Percentiles rank a stretch among this genome's conserved stretches.
phyloP scores from a whole-genome alignment of 2,113 vertebrate species.

The Indri indri region DNA sequence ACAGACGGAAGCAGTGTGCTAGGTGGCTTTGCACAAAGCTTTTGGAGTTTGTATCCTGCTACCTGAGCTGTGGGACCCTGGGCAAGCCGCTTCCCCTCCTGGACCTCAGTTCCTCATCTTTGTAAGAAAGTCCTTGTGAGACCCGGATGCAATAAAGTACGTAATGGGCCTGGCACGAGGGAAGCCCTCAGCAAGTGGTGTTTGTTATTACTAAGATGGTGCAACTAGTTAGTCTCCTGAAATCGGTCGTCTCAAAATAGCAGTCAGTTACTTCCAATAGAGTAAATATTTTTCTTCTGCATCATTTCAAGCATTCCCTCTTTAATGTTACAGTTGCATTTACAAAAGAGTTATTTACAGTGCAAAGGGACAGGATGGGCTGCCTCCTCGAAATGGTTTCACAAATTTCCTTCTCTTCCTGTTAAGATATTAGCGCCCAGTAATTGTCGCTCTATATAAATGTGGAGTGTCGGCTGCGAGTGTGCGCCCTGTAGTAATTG shows the following conservation, averaged over 20 bases:
- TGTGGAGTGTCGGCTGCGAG: slow-evolving; percentile 48
- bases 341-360: slow-evolving; percentile 62
- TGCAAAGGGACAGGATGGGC: not conserved
- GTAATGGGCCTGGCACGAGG: not conserved
- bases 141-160: too few species aligned
- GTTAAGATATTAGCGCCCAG: slow-evolving; percentile 73
- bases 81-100: not conserved
- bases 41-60: not conserved
- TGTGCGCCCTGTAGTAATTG: slow-evolving; percentile 71
- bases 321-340: slow-evolving; percentile 33
- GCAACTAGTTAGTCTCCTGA: not conserved
- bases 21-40: not conserved
- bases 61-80: not conserved
- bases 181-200: not conserved
- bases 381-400: slow-evolving; percentile 56
- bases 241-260: slow-evolving; percentile 5
- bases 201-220: not conserved
- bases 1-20: not conserved
- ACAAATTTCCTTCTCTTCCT: slow-evolving; percentile 52
- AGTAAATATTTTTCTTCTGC: slow-evolving; percentile 14
- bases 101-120: not conserved
- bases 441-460: slow-evolving; percentile 70
- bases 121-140: not conserved
- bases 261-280: not conserved
- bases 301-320: not conserved